Evolutionary conservation across 2,113 vertebrate species (phyloP).

Genomic region (Saimiri boliviensis): DNA sequence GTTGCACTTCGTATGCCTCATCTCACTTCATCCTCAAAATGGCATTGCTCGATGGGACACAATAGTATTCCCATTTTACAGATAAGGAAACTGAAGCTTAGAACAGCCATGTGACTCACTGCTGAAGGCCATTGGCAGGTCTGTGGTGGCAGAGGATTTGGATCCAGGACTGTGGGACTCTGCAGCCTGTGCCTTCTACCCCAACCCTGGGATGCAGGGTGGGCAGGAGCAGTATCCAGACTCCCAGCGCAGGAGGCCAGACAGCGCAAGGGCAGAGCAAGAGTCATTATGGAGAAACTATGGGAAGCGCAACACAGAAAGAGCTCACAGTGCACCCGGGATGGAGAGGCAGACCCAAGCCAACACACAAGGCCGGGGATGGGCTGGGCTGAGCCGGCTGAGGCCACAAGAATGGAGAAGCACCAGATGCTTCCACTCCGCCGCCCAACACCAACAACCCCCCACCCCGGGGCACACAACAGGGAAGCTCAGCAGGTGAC

Average conservation of each 20-base stretch:
- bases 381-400: neutral
- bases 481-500: neutral
- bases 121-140: neutral
- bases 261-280: neutral
- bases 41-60: neutral
- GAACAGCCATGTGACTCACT: neutral
- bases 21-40: neutral
- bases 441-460: rapidly evolving
- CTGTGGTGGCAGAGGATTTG: neutral
- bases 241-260: neutral
- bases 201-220: neutral
- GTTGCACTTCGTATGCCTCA: neutral
- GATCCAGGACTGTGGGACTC: neutral
- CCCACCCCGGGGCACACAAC: too few relatives aligned
- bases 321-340: neutral
- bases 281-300: neutral
- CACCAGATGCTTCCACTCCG: rapidly evolving
- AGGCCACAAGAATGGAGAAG: too few relatives aligned
- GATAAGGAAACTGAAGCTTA: neutral
- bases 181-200: neutral
- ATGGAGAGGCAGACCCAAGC: neutral
- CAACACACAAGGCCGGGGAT: neutral
- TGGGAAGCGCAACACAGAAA: neutral
- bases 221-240: neutral
- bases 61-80: neutral